A percentile compares a stretch with the other conserved stretches of the same genome.
These are phyloP conservation scores for Mesoclemmys tuberculata DNA, from an alignment of 2,113 vertebrate genomes.

Conservation along the genomic window DNA sequence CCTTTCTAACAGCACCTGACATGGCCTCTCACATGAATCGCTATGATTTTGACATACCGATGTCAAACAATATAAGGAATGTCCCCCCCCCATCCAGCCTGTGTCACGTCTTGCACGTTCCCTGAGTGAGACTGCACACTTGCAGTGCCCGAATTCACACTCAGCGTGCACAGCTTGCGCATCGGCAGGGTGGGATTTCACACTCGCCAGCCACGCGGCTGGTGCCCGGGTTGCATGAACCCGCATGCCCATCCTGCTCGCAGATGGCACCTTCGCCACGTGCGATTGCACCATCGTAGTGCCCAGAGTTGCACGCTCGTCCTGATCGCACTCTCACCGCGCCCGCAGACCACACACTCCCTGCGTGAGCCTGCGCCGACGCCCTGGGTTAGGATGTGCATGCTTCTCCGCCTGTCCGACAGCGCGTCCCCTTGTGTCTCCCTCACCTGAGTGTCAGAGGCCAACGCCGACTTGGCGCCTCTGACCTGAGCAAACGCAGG, in stretches of 20 bases:
- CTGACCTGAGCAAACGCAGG: background rate
- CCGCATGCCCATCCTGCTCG: background rate
- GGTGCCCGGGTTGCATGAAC: background rate
- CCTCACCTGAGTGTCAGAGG: background rate
- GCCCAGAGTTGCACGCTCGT: too few relatives aligned
- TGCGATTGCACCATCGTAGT: background rate
- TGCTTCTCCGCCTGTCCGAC: too few relatives aligned
- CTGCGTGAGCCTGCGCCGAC: too few relatives aligned
- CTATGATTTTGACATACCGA: too few relatives aligned
- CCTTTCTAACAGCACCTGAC: too few relatives aligned
- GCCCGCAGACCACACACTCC: too few relatives aligned
- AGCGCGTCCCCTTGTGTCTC: background rate
- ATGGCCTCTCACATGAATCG: too few relatives aligned
- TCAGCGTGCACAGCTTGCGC: too few relatives aligned
- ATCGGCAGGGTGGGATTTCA: background rate
- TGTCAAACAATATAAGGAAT: too few relatives aligned
- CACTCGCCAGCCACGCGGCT: background rate
- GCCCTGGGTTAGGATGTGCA: too few relatives aligned
- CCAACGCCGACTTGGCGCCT: background rate
- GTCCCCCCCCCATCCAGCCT: too few relatives aligned
- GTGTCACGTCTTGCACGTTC: background rate
- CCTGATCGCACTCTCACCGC: too few relatives aligned
- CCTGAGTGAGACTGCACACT: background rate
- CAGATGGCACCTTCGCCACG: background rate
- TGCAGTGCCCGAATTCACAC: background rate